These are phyloP conservation scores for Chelonoidis abingdonii DNA, from an alignment of 2,113 vertebrate genomes.

Conservation along the genomic window DNA sequence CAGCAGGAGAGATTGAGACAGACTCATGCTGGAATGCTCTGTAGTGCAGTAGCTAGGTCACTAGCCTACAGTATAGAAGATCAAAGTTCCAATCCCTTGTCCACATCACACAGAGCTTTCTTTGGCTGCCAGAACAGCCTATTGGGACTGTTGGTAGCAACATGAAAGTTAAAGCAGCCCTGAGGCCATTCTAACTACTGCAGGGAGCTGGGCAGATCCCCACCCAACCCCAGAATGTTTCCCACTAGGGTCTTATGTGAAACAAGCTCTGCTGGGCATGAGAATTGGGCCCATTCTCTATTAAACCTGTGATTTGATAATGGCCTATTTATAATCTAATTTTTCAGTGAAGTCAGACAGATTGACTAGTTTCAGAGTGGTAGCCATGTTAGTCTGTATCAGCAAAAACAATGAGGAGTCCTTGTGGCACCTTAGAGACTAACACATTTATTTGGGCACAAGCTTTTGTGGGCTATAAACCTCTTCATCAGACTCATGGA, in stretches of 20 bases:
- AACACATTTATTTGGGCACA: no score
- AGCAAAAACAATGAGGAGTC: no score
- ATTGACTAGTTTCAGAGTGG: no score
- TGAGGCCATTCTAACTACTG: neutral
- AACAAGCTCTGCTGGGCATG: neutral
- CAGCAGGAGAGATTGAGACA: no score
- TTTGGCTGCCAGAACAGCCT: neutral
- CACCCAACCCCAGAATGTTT: neutral
- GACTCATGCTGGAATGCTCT: no score
- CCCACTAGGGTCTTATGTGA: neutral
- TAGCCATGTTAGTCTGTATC: no score
- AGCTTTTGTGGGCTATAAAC: no score
- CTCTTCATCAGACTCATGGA: no score
- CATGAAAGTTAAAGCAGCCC: neutral
- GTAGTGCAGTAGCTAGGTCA: no score
- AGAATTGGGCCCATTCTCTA: neutral
- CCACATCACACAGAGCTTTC: neutral
- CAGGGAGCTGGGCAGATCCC: neutral
- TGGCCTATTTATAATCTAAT: neutral
- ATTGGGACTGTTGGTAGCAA: rapidly evolving
- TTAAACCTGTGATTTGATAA: neutral
- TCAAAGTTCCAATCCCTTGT: no score
- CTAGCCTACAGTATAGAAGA: no score
- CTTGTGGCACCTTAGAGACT: no score
- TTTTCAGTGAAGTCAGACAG: neutral